Evolutionary conservation across 1,140 invertebrate genomes (phyloP).

Genomic region (Magallana ariakensis): DNA sequence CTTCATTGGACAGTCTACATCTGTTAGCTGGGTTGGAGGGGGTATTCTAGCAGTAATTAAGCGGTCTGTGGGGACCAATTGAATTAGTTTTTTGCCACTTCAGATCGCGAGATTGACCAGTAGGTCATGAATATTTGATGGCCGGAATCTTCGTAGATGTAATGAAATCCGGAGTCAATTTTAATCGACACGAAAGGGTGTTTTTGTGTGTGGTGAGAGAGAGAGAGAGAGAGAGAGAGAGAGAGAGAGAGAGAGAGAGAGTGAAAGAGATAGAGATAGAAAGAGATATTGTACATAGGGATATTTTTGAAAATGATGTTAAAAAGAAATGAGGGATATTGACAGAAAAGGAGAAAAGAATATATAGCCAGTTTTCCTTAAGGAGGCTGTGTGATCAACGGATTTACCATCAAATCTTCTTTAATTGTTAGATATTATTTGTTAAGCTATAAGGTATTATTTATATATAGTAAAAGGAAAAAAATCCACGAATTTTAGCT

Average conservation of each 20-base stretch:
- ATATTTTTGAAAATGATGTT: no score
- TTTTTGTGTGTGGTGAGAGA: background rate
- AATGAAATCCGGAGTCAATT: conserved; percentile 31
- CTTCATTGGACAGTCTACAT: background rate
- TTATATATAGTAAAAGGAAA: no score
- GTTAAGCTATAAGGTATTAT: no score
- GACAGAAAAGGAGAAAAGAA: no score
- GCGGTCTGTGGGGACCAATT: background rate
- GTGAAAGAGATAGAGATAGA: no score
- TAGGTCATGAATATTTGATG: conserved; percentile 22
- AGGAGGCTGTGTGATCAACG: no score
- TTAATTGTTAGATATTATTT: no score
- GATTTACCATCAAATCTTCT: no score
- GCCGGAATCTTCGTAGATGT: conserved; percentile 3
- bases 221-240: conserved; percentile 23
- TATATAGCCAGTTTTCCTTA: no score
- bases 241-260: background rate
- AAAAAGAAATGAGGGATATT: no score
- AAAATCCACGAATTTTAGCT: no score
- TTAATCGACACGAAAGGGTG: conserved; percentile 5
- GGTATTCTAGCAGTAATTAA: background rate
- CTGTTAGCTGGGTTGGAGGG: background rate
- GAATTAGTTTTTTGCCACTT: conserved; percentile 27
- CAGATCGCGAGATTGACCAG: background rate
- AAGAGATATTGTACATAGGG: no score